Evolutionary conservation across 2,797 vertebrate genomes (phyloP).

Genomic region (Potorous gilbertii): DNA sequence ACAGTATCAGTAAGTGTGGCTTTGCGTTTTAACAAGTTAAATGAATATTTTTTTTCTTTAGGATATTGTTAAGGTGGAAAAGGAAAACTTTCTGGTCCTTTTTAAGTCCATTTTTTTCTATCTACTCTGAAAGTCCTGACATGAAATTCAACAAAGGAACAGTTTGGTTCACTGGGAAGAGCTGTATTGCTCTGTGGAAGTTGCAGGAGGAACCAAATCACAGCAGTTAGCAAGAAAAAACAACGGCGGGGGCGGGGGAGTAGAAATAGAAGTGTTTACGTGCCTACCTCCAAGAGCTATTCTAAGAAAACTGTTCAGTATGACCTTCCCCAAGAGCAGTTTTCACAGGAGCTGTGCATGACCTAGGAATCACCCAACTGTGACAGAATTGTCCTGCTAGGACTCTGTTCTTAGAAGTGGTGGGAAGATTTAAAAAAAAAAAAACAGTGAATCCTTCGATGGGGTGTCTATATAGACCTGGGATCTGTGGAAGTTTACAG

Average conservation of each 20-base stretch:
- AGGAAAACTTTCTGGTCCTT: not conserved
- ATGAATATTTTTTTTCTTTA: constrained; percentile 28
- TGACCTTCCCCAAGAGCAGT: not conserved
- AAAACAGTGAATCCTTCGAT: not conserved
- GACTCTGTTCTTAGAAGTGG: not conserved
- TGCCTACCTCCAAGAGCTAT: not conserved
- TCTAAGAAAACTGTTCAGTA: not conserved
- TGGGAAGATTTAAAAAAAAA: not conserved
- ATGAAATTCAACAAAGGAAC: not conserved
- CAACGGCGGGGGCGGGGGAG: too few species aligned
- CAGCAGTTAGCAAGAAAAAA: not conserved
- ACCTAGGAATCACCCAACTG: not conserved
- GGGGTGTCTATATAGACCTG: not conserved
- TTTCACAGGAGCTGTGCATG: not conserved
- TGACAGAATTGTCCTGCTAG: not conserved
- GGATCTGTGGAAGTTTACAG: not conserved
- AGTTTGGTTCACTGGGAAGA: not conserved
- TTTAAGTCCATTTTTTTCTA: not conserved
- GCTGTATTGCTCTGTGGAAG: not conserved
- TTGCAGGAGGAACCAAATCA: not conserved
- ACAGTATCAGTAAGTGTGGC: not conserved
- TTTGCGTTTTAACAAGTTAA: constrained; percentile 27
- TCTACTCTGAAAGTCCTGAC: not conserved
- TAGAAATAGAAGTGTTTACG: not conserved
- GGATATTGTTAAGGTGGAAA: constrained; percentile 36